These are phyloP conservation scores for Riptortus pedestris DNA, from an alignment of 1,140 invertebrate species.

Conservation along the genomic window DNA sequence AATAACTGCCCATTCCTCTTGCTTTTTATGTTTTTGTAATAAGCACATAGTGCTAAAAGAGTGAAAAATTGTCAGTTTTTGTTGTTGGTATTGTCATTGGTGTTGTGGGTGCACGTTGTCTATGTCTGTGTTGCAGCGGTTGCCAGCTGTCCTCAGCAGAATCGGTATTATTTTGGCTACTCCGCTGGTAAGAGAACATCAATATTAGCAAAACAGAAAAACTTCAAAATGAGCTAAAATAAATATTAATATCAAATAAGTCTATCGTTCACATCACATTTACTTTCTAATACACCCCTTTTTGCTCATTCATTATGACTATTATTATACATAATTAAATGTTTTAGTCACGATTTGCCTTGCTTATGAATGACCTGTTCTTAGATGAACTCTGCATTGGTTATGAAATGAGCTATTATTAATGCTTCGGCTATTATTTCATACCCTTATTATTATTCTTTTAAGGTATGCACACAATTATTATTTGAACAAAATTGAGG, in stretches of 20 bases:
- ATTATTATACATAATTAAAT: constrained; percentile 15
- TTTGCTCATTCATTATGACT: constrained; percentile 10
- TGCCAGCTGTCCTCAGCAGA: constrained; percentile 81
- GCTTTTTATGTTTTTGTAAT: background rate
- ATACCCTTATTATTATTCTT: constrained; percentile 2
- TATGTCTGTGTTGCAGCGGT: constrained; percentile 60
- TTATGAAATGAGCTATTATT: constrained; percentile 17
- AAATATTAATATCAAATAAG: constrained; percentile 6
- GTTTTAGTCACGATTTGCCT: constrained; percentile 13
- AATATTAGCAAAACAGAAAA: constrained; percentile 17
- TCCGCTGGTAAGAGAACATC: constrained; percentile 67
- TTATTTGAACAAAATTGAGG: background rate
- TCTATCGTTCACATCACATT: constrained; percentile 6
- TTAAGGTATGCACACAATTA: constrained; percentile 5
- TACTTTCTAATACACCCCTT: constrained; percentile 19
- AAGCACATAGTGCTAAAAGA: background rate
- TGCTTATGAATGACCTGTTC: constrained; percentile 19
- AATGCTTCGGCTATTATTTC: constrained; percentile 14
- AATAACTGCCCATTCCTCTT: constrained; percentile 7
- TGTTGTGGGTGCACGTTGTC: constrained; percentile 22
- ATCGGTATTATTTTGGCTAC: constrained; percentile 86
- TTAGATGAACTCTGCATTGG: constrained; percentile 18
- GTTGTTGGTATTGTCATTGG: constrained; percentile 1
- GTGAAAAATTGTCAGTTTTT: constrained; percentile 2
- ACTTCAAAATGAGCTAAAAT: constrained; percentile 7